These are phyloP conservation scores for Tetragnatha montana DNA, from an alignment of 2,888 invertebrate genomes.

Conservation along the genomic window DNA sequence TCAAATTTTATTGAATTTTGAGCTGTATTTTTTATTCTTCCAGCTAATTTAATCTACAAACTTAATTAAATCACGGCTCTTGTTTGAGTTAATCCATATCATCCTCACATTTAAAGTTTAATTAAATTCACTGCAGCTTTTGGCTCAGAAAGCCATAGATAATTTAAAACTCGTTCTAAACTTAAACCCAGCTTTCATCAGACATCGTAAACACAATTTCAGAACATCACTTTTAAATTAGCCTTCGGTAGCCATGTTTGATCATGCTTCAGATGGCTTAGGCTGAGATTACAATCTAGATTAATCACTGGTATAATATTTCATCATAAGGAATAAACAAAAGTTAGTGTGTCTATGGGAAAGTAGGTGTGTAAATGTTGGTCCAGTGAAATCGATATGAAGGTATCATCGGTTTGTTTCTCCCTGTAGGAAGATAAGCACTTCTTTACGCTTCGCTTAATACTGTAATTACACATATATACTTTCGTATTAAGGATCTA, in stretches of 20 bases:
- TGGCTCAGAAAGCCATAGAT: not conserved
- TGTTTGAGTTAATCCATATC: not conserved
- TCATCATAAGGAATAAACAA: not conserved
- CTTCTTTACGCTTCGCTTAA: too few species aligned
- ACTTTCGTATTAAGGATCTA: too few species aligned
- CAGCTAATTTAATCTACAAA: too few species aligned
- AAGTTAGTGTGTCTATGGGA: constrained; percentile 1
- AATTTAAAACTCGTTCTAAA: not conserved
- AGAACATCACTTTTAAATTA: not conserved
- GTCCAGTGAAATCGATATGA: not conserved
- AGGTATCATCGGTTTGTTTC: not conserved
- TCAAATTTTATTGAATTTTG: too few species aligned
- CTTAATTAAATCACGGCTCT: too few species aligned
- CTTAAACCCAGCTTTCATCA: not conserved
- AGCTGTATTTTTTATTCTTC: too few species aligned
- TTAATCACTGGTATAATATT: constrained; percentile 7
- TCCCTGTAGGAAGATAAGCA: too few species aligned
- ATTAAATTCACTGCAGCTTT: not conserved
- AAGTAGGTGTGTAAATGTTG: constrained; percentile 29
- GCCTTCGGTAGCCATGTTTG: not conserved
- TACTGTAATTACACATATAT: too few species aligned
- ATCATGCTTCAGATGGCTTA: not conserved
- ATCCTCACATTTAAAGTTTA: not conserved
- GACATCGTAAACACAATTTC: not conserved
- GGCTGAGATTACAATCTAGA: not conserved